phyloP scores from a whole-genome alignment of 2,797 vertebrate genomes.

The Helarctos malayanus region DNA sequence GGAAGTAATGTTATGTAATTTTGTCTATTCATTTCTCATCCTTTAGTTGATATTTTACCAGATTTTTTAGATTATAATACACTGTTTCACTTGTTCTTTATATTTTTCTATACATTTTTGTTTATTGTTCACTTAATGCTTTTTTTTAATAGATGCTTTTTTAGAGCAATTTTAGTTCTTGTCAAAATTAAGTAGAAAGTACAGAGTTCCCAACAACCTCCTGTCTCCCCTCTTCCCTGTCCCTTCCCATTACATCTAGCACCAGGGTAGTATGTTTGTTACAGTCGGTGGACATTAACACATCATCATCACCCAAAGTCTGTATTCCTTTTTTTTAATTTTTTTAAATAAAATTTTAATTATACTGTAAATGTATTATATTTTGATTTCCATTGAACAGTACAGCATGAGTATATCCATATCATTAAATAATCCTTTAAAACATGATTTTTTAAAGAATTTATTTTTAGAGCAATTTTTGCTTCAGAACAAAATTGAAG shows the following conservation, averaged over 20 bases:
- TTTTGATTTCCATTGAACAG: not conserved
- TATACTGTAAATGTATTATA: not conserved
- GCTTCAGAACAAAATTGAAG: not conserved
- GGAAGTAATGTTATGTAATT: not conserved
- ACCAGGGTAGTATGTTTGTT: not conserved
- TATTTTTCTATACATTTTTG: not conserved
- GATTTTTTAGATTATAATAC: not conserved
- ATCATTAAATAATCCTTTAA: conserved; percentile 1
- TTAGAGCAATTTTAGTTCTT: conserved; percentile 30
- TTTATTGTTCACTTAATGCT: not conserved
- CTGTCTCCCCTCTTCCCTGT: not conserved
- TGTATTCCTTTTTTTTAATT: not conserved
- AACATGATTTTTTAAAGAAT: not conserved
- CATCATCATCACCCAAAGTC: not conserved
- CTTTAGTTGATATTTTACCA: conserved; percentile 11
- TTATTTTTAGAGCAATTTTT: not conserved
- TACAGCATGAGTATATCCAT: not conserved
- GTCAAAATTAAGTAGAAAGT: conserved; percentile 9
- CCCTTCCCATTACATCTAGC: not conserved
- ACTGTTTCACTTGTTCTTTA: not conserved
- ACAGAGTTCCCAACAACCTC: not conserved
- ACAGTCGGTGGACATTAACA: not conserved
- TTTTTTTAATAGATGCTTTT: not conserved
- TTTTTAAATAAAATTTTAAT: not conserved
- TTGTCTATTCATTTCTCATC: not conserved